Conservation (phyloP, 2,888 invertebrate genomes). For the Latrodectus hesperus region DNA sequence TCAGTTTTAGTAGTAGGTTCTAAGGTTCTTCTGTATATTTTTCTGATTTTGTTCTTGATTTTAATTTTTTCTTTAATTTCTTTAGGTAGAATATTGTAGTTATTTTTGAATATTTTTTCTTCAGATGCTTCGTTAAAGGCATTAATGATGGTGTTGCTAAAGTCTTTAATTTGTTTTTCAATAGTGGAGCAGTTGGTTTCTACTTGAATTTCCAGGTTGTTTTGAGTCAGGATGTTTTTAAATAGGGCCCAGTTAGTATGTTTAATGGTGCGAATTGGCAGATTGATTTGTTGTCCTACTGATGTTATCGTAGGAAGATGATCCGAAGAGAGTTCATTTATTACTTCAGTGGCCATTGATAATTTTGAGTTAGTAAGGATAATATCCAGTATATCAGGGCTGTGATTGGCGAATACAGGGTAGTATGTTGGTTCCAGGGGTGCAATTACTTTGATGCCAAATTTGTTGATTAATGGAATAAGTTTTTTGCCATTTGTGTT, state of each 20-base stretch:
- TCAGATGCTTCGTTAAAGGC: not conserved
- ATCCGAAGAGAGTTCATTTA: not conserved
- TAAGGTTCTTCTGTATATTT: not conserved
- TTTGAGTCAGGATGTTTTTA: not conserved
- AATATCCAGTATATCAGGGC: not conserved
- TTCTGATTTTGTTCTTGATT: not conserved
- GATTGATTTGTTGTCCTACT: not conserved
- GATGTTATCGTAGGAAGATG: not conserved
- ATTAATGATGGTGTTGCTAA: not conserved
- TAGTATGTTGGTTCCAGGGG: too few species aligned
- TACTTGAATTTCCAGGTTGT: not conserved
- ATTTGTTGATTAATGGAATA: not conserved
- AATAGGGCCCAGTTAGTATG: not conserved
- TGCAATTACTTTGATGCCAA: too few species aligned
- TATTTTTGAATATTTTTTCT: not conserved
- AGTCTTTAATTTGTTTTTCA: not conserved
- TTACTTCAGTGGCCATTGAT: not conserved
- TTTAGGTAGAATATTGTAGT: not conserved
- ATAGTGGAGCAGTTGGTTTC: not conserved
- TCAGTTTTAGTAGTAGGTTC: not conserved
- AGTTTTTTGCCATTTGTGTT: not conserved
- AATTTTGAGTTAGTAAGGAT: not conserved
- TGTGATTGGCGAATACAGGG: too few species aligned
- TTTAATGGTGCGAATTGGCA: not conserved
- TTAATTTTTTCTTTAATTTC: not conserved